Evolutionary conservation across 2,113 vertebrate genomes (phyloP).

Genomic region (Anhinga anhinga): DNA sequence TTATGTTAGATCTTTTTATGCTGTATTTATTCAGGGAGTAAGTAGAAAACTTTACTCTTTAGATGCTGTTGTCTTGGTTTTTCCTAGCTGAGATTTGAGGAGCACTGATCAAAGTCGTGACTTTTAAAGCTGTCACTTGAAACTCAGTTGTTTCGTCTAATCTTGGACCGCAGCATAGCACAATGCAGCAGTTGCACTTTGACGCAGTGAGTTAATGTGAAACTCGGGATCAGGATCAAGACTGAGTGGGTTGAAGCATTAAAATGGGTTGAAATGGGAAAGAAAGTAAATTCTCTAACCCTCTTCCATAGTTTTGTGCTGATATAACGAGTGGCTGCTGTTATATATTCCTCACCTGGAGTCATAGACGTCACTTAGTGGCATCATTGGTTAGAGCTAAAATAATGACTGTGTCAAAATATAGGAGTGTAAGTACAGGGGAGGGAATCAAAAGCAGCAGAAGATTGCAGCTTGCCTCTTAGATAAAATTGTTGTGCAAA

Average conservation of each 20-base stretch:
- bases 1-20: background rate
- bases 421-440: background rate
- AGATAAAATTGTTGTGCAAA: background rate
- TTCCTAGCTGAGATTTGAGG: background rate
- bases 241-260: background rate
- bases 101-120: background rate
- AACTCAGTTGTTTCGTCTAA: background rate
- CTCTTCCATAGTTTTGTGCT: background rate
- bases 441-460: background rate
- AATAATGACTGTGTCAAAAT: background rate
- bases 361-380: background rate
- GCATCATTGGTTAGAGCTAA: background rate
- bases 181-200: background rate
- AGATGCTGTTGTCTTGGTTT: background rate
- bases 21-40: background rate
- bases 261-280: background rate
- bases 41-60: background rate
- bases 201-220: background rate
- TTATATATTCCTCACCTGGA: background rate
- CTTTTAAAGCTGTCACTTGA: background rate
- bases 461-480: background rate
- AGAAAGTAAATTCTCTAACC: background rate
- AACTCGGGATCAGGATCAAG: background rate
- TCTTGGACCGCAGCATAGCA: background rate
- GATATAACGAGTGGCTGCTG: background rate